phyloP scores from a whole-genome alignment of 37 sponge, comb jelly and placozoan genomes.

The Amphimedon queenslandica region DNA sequence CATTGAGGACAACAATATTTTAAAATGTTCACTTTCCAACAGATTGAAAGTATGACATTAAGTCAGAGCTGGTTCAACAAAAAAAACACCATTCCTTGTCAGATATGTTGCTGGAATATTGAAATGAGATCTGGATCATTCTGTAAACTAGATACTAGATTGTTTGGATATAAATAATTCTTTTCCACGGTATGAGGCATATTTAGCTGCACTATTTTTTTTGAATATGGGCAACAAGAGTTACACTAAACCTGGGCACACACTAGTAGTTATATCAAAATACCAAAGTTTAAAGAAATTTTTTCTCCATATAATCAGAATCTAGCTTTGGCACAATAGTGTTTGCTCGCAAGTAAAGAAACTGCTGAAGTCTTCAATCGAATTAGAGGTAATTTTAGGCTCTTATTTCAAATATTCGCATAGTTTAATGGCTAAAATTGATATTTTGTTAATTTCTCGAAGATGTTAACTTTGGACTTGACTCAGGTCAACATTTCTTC shows the following conservation, averaged over 20 bases:
- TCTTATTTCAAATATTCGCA: too few relatives aligned
- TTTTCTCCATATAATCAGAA: too few relatives aligned
- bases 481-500: too few relatives aligned
- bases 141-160: not conserved
- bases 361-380: too few relatives aligned
- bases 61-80: slow-evolving; percentile 11
- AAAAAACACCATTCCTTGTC: not conserved
- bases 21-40: not conserved
- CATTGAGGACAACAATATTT: not conserved
- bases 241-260: slow-evolving; percentile 5
- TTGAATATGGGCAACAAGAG: not conserved
- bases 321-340: too few relatives aligned
- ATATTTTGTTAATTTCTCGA: too few relatives aligned
- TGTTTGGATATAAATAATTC: not conserved
- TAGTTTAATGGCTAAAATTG: too few relatives aligned
- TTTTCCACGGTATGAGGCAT: not conserved
- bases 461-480: too few relatives aligned
- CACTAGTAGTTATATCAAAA: too few relatives aligned
- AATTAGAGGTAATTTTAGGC: too few relatives aligned
- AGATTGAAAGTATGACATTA: not conserved
- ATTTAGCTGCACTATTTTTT: slow-evolving; percentile 12
- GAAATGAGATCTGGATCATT: not conserved
- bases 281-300: too few relatives aligned
- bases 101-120: not conserved
- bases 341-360: too few relatives aligned